Evolutionary conservation across 2,888 invertebrate genomes (phyloP).

Genomic region (Hypercompe scribonia): DNA sequence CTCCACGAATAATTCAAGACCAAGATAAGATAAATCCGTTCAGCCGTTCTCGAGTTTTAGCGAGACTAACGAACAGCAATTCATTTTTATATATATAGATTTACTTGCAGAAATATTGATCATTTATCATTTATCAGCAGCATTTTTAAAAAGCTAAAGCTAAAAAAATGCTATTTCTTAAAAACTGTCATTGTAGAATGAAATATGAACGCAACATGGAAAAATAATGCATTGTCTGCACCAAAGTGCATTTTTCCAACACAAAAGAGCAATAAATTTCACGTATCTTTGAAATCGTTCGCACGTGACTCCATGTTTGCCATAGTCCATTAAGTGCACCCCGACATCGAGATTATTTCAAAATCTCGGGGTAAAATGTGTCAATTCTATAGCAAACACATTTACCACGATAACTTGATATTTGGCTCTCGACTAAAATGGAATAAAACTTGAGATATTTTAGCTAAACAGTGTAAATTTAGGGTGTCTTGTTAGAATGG

Average conservation of each 20-base stretch:
- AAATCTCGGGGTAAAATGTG: conserved; percentile 73
- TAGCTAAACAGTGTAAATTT: neutral
- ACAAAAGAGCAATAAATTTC: conserved; percentile 52
- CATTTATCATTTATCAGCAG: too few relatives aligned
- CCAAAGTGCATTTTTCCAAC: conserved; percentile 23
- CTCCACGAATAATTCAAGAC: too few relatives aligned
- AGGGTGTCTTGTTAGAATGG: conserved; percentile 57
- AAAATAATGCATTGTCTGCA: neutral
- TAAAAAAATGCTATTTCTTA: neutral
- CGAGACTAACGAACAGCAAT: too few relatives aligned
- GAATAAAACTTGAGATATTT: neutral
- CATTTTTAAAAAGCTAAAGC: neutral
- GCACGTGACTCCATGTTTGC: conserved; percentile 70
- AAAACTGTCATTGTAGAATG: neutral
- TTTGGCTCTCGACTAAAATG: conserved; percentile 24
- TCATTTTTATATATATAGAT: too few relatives aligned
- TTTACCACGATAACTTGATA: conserved; percentile 56
- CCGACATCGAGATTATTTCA: conserved; percentile 58
- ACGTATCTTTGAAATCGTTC: conserved; percentile 58
- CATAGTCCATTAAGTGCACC: conserved; percentile 71
- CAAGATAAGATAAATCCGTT: too few relatives aligned
- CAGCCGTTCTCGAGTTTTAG: too few relatives aligned
- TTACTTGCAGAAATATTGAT: too few relatives aligned
- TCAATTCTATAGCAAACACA: conserved; percentile 54
- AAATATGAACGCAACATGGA: neutral